Evolutionary conservation across 2,797 vertebrate genomes (phyloP), one percentile per base, ranked within the genome.

Genomic region (Erithacus rubecula): DNA sequence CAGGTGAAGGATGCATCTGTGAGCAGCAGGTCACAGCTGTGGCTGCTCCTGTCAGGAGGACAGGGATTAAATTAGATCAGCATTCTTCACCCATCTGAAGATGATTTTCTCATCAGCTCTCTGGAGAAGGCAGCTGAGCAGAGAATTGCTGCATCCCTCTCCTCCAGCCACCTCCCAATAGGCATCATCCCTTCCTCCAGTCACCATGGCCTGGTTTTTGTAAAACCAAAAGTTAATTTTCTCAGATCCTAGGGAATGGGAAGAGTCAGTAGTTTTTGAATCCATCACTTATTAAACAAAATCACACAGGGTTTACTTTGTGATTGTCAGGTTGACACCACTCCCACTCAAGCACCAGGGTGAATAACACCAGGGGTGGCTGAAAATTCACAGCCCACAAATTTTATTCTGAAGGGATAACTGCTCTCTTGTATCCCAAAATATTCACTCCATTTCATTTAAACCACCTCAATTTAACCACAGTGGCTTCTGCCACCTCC

Each of bases 401-500:
- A 32, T n/a, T 29, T 52, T 24, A 55, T 65, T 51, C 20, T 15
- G 51, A 15, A 72, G 68, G 30, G 36, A 79, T 10, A 87, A 34
- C 0, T 34, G 24, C 21, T 76, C 26, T 19, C 49, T 16, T 6
- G 19, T 26, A 29, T 5, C n/a, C 47, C 49, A 47, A 36, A 58
- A 70, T 5, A 59, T 24, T 63, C 10, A 26, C 53, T 34, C 23
- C 3, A 4, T 47, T 65, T 39, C 14, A 55, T 55, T 65, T 64
- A 68, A 82, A 70, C 6, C 49, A 70, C 16, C 13, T 26, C 1
- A 49, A 76, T 74, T 79, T 53, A 82, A 44, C 47, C 29, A 43
- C 0, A 52, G 18, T 12, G 18, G 0, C 22, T 51, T 83, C 36
- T 1, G 0, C 24, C 37, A 43, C 16, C 56, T 65, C 47, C 24